These are phyloP conservation scores for Acanthoscelides obtectus DNA, from an alignment of 2,888 invertebrate species.

Conservation along the genomic window DNA sequence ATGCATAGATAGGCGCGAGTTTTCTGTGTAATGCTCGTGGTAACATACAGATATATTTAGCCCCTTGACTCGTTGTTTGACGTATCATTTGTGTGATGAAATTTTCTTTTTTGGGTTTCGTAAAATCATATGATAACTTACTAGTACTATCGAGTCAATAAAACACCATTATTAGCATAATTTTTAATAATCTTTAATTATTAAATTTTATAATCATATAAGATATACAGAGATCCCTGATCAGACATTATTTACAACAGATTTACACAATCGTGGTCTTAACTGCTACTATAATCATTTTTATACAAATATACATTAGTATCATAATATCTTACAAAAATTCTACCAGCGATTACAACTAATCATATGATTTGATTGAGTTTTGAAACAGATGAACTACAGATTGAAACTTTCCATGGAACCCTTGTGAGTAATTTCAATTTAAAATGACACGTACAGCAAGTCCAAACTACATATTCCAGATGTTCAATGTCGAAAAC, in stretches of 20 bases:
- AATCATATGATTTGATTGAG: neutral
- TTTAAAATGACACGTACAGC: too few species aligned
- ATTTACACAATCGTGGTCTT: constrained; percentile 20
- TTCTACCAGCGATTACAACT: neutral
- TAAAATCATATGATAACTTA: too few species aligned
- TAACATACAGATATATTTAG: too few species aligned
- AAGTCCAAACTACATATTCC: too few species aligned
- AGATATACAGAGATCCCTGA: constrained; percentile 45
- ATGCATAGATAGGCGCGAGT: too few species aligned
- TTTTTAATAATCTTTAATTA: constrained; percentile 15
- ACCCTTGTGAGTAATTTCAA: too few species aligned
- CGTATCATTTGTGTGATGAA: too few species aligned
- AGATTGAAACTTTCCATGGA: neutral
- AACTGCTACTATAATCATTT: constrained; percentile 13
- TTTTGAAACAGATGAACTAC: neutral
- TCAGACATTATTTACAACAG: constrained; percentile 35
- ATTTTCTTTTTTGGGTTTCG: too few species aligned
- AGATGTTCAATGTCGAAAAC: too few species aligned
- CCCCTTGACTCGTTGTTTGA: too few species aligned
- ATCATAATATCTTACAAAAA: neutral
- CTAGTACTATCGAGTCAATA: too few species aligned
- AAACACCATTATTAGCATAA: neutral
- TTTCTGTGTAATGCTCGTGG: too few species aligned
- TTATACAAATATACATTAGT: constrained; percentile 20
- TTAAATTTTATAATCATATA: constrained; percentile 31